These are phyloP conservation scores for Cavia aperea DNA, from an alignment of 2,113 vertebrate species.

Conservation along the genomic window DNA sequence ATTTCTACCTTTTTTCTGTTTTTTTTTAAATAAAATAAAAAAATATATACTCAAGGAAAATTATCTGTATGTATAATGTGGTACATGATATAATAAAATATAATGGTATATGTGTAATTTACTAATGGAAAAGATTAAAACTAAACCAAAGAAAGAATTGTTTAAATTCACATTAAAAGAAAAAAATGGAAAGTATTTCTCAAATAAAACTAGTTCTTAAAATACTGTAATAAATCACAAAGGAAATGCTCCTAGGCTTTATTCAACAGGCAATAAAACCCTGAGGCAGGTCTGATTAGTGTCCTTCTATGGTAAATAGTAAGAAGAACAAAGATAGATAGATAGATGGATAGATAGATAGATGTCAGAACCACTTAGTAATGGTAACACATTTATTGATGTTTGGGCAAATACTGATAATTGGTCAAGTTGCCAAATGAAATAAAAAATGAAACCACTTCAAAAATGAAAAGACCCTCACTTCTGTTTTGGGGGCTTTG, in stretches of 20 bases:
- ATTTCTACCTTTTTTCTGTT: too few relatives aligned
- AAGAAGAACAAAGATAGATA: background rate
- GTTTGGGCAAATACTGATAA: too few relatives aligned
- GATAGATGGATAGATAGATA: too few relatives aligned
- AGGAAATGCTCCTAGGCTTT: slow-evolving; percentile 32
- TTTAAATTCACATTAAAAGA: slow-evolving; percentile 18
- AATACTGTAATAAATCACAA: slow-evolving; percentile 37
- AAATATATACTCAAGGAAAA: background rate
- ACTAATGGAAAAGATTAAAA: background rate
- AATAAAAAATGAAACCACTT: slow-evolving; percentile 31
- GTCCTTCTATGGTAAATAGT: background rate
- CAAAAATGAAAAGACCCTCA: background rate
- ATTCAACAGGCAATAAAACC: slow-evolving; percentile 23
- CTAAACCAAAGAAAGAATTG: slow-evolving; percentile 30
- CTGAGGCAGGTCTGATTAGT: background rate
- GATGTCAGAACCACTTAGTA: background rate
- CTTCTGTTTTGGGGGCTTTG: background rate
- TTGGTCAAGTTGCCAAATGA: background rate
- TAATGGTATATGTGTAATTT: background rate
- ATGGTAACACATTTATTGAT: background rate
- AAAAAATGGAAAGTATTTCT: background rate
- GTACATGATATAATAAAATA: slow-evolving; percentile 16
- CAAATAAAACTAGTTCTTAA: slow-evolving; percentile 41
- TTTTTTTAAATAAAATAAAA: background rate
- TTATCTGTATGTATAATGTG: background rate